phyloP scores from a whole-genome alignment of 2,113 vertebrate genomes.

The Nothobranchius furzeri region DNA sequence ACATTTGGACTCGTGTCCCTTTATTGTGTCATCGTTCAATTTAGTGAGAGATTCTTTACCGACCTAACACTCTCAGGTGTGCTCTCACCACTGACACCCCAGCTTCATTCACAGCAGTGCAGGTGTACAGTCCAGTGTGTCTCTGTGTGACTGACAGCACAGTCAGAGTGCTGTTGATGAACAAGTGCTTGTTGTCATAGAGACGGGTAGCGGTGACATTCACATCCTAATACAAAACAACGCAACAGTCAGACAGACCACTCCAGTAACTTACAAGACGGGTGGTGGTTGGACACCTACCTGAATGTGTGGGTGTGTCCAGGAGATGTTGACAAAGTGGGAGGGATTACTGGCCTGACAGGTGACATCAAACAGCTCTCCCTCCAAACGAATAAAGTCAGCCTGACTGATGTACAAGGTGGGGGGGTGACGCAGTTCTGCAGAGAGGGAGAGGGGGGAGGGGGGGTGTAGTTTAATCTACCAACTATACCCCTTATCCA shows the following conservation, averaged over 20 bases:
- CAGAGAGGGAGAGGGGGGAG: conserved; percentile 2
- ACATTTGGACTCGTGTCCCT: not conserved
- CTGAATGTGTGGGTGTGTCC: conserved; percentile 62
- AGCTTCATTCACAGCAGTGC: conserved; percentile 67
- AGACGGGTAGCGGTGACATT: rapidly evolving
- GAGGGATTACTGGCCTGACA: conserved; percentile 72
- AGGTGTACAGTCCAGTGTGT: conserved; percentile 82
- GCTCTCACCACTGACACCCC: conserved; percentile 59
- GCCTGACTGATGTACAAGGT: conserved; percentile 40
- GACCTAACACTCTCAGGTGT: conserved; percentile 85
- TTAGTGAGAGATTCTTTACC: not conserved
- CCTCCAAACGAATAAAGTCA: conserved; percentile 76
- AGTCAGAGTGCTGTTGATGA: conserved; percentile 52
- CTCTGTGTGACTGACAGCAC: conserved; percentile 63
- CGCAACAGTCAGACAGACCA: not conserved
- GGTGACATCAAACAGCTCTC: conserved; percentile 81
- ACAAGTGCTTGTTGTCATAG: rapidly evolving
- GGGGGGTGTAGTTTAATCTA: conserved; percentile 7
- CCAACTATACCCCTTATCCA: no score
- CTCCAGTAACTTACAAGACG: not conserved
- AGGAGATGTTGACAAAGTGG: conserved; percentile 56
- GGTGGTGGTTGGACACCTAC: conserved; percentile 52
- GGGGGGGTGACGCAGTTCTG: conserved; percentile 21
- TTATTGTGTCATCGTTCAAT: not conserved
- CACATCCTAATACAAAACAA: conserved; percentile 17